Percentiles rank a stretch among this genome's conserved stretches.
Evolutionary conservation across 1,140 invertebrate genomes (phyloP).

Genomic region (Hyles euphorbiae): DNA sequence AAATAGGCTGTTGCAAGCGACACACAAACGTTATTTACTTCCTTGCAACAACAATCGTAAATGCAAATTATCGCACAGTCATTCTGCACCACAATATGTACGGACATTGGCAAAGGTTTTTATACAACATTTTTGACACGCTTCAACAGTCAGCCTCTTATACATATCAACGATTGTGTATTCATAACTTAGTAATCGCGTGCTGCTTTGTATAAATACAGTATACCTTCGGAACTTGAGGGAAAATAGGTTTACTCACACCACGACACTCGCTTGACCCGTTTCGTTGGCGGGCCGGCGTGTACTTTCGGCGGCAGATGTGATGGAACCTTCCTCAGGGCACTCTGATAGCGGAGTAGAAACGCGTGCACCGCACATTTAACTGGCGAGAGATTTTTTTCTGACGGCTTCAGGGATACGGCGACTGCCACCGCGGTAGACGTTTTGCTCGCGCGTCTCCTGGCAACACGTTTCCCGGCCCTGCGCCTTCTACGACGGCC

Average conservation of each 20-base stretch:
- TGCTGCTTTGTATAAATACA: no score
- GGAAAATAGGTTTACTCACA: conserved; percentile 38
- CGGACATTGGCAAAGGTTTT: no score
- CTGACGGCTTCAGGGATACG: conserved; percentile 5
- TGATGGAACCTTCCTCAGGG: conserved; percentile 51
- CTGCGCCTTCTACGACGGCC: conserved; percentile 40
- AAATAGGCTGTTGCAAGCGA: no score
- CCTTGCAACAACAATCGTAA: no score
- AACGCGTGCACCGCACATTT: conserved; percentile 62
- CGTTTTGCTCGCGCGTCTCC: conserved; percentile 34
- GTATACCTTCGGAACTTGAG: no score
- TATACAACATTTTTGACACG: no score
- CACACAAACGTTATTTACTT: no score
- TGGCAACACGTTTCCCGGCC: conserved; percentile 33
- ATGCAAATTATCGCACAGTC: no score
- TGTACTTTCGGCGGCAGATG: conserved; percentile 55
- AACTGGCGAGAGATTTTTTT: conserved; percentile 29
- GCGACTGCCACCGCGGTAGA: conserved; percentile 16
- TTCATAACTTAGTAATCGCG: no score
- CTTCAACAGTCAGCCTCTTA: no score
- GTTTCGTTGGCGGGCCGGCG: conserved; percentile 55
- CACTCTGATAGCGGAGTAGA: conserved; percentile 54
- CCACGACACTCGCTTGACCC: conserved; percentile 66
- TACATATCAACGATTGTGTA: no score
- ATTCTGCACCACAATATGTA: no score